These are phyloP conservation scores for Pediacus dermestoides DNA, from an alignment of 2,888 invertebrate genomes.

Conservation along the genomic window DNA sequence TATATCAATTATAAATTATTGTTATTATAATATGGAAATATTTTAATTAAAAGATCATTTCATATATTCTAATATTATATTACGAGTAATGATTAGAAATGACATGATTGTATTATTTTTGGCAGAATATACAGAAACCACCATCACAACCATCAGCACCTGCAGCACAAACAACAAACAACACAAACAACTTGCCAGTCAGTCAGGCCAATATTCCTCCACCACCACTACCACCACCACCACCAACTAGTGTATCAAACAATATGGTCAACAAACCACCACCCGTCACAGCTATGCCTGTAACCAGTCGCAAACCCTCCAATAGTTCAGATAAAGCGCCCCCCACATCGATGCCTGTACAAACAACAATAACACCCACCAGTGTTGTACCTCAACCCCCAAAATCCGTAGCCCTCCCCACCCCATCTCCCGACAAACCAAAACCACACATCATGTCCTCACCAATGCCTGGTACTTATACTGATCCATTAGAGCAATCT, in stretches of 20 bases:
- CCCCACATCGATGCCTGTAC: conserved; percentile 19
- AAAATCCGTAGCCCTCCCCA: conserved; percentile 36
- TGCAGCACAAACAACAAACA: conserved; percentile 31
- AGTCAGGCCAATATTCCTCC: conserved; percentile 43
- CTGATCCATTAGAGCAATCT: conserved; percentile 69
- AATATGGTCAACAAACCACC: conserved; percentile 16
- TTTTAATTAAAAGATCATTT: no score
- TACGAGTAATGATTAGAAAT: background rate
- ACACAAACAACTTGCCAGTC: conserved; percentile 28
- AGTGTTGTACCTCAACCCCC: conserved; percentile 48
- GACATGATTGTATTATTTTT: conserved; percentile 20
- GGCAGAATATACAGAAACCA: conserved; percentile 35
- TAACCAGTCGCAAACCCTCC: conserved; percentile 1
- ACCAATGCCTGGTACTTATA: conserved; percentile 44
- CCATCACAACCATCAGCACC: conserved; percentile 26
- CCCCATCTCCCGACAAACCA: conserved; percentile 44
- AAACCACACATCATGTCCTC: conserved; percentile 42
- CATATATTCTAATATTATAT: no score
- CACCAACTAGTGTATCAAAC: conserved; percentile 22
- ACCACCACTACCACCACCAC: conserved; percentile 23
- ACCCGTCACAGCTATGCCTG: conserved; percentile 47
- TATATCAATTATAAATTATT: conserved; percentile 2
- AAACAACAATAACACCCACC: conserved; percentile 38
- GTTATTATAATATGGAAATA: no score
- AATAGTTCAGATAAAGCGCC: conserved; percentile 9